phyloP scores from a whole-genome alignment of 1,140 invertebrate species.

The Adoxophyes honmai region DNA sequence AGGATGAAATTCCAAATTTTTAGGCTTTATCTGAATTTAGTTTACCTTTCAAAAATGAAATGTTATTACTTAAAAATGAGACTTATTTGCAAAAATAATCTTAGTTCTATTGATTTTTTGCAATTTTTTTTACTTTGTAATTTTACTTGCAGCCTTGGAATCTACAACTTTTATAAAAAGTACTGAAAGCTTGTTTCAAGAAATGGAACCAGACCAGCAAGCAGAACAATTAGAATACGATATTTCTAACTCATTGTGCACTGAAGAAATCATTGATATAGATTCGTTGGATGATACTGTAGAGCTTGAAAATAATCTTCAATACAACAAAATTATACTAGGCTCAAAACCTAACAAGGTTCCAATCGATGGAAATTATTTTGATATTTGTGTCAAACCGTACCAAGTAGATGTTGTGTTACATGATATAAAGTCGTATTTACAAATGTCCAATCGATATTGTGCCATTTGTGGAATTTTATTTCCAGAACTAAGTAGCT shows the following conservation, averaged over 20 bases:
- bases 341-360: constrained; percentile 29
- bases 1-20: too few relatives aligned
- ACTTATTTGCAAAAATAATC: too few relatives aligned
- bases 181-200: background rate
- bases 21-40: too few relatives aligned
- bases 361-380: constrained; percentile 1
- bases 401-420: constrained; percentile 26
- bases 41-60: too few relatives aligned
- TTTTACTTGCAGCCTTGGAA: constrained; percentile 1
- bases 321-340: constrained; percentile 24
- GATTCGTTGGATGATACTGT: background rate
- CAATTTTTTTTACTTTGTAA: background rate
- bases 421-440: constrained; percentile 27
- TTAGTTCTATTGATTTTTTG: background rate
- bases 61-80: too few relatives aligned
- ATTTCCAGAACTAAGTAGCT: constrained; percentile 29
- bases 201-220: background rate
- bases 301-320: background rate
- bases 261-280: background rate
- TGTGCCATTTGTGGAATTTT: constrained; percentile 41
- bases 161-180: background rate
- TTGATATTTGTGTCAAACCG: constrained; percentile 17
- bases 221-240: background rate
- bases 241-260: constrained; percentile 15
- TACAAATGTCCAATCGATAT: constrained; percentile 32